Evolutionary conservation across 2,113 vertebrate genomes (phyloP).

Genomic region (Equus quagga): DNA sequence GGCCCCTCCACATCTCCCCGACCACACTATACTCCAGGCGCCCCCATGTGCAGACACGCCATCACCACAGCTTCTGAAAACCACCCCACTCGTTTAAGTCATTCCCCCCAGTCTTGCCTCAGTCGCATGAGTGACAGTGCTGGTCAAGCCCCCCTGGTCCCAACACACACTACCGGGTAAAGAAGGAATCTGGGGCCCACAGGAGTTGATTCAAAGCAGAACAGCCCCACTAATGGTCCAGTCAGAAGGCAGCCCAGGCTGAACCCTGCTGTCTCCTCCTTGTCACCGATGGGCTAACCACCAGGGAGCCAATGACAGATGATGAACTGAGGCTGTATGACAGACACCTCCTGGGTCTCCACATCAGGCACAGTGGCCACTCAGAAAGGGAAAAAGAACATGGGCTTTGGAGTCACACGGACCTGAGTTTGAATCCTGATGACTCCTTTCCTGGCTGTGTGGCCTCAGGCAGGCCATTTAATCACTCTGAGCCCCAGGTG

Average conservation of each 20-base stretch:
- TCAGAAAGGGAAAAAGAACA: not conserved
- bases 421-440: not conserved
- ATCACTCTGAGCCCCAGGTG: not conserved
- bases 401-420: rapidly evolving
- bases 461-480: not conserved
- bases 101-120: not conserved
- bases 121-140: not conserved
- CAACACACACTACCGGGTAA: not conserved
- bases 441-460: not conserved
- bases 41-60: not conserved
- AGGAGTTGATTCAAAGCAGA: not conserved
- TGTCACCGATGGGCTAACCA: not conserved
- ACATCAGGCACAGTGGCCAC: not conserved
- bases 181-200: not conserved
- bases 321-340: not conserved
- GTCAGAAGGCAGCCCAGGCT: not conserved
- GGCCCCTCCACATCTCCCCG: not conserved
- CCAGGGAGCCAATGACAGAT: not conserved
- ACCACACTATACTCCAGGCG: not conserved
- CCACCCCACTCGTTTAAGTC: not conserved
- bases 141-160: not conserved
- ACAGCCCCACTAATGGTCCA: not conserved
- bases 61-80: not conserved
- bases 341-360: not conserved
- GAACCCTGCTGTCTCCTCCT: not conserved